Evolutionary conservation across 2,113 vertebrate genomes (phyloP), one percentile per base, ranked within the genome.

Genomic region (Thryonomys swinderianus): DNA sequence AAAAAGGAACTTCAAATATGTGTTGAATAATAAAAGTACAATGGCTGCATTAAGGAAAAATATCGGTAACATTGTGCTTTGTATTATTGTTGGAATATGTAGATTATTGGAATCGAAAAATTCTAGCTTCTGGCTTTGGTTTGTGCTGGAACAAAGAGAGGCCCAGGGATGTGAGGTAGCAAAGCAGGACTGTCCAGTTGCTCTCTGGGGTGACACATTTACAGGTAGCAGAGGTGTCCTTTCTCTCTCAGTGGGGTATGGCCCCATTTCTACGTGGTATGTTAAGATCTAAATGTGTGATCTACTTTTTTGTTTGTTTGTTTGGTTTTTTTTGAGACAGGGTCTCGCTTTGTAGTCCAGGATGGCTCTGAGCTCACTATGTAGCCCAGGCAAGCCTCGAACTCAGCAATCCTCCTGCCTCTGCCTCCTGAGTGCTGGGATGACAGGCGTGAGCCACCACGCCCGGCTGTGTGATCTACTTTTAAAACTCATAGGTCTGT

Each of bases 61-160:
- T 57, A 16, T 2, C 25, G 14, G 37, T 42, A 23, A 25, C 21
- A 18, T 53, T 95, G 14, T 69, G 32, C 57, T 88, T 57, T 91
- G 80, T 57, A 64, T n/a, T 76, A 27, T 40, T 61, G 74, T 51
- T 74, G 78, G 59, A 88, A 23, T 12, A 13, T 21, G 37, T 18
- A 64, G 55, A 81, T 64, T 40, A 66, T 78, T 71, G 62, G 69
- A 91, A 61, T 21, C n/a, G 32, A 79, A 96, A 71, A 85, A 45
- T 78, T 89, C 53, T 79, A 59, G 57, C 30, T 30, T 53, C 21
- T 40, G n/a, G 23, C 51, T 76, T 79, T 73, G 25, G 83, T 82
- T 88, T 88, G 34, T 48, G 21, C 25, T 10, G 13, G 16, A 64
- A 73, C 27, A 30, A 64, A 64, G 10, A 73, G 61, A 76, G 55